Base-by-base conservation (phyloP, 2,113 vertebrate species). In the Suricata suricatta region DNA sequence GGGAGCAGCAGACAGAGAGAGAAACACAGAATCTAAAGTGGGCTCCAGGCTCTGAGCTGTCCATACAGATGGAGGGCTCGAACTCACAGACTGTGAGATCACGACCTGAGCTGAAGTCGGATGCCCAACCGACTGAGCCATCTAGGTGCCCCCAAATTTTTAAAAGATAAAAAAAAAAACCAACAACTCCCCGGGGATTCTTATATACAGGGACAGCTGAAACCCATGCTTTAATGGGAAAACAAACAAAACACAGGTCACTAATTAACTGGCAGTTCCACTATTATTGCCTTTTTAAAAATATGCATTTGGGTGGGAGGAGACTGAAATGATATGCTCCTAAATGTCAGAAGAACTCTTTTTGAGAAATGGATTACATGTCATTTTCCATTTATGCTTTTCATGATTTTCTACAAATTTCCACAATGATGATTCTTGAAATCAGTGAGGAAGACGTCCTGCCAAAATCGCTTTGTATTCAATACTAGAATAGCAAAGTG, bases 361-460 rank as follows among this genome's bases (percentile, higher is more conserved):
- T 95, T 23, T 9, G 11, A 86, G 72, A 57, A 41, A n/a, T n/a
- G 27, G 38, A 63, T 41, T 87, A 64, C 29, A 16, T 68, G 60
- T 81, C 74, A 80, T 92, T 81, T 74, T 95, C 14, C 64, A 54
- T 54, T 81, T 74, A 41, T 66, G 74, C n/a, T 95, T 72, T 92
- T 80, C 60, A 25, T 47, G 3, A 85, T 31, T 77, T 68, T 69
- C 66, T 64, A 29, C 41, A 95, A 81, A 12, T 52, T 87, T 81
- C 21, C 41, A 41, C 64, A 29, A 69, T 64, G 35, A 72, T 64
- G 47, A 71, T 71, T 81, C 29, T 71, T 92, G 47, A 92, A 95
- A 80, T 81, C 19, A 29, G 57, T 35, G 29, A 72, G 82, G 27
- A 52, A 77, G 82, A 83, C 19, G 33, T 88, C 25, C 17, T 60